Evolutionary conservation across 2,797 vertebrate genomes (phyloP).

Genomic region (Enteromius radiatus): DNA sequence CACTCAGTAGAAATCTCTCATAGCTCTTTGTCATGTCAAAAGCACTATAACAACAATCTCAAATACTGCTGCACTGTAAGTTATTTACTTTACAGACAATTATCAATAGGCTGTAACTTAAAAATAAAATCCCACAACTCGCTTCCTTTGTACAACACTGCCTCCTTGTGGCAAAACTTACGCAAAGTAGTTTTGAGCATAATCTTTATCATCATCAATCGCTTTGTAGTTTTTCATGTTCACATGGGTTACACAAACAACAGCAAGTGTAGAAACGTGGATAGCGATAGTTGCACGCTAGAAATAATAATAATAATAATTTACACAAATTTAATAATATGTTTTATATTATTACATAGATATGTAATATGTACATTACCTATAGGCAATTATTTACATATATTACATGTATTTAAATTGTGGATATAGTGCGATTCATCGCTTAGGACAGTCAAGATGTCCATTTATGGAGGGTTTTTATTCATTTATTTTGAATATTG

Average conservation of each 20-base stretch:
- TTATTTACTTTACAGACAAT: neutral
- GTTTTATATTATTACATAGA: too few species aligned
- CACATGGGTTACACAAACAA: too few species aligned
- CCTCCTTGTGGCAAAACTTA: neutral
- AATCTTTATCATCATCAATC: neutral
- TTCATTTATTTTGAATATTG: neutral
- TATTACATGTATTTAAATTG: too few species aligned
- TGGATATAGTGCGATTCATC: neutral
- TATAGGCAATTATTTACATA: too few species aligned
- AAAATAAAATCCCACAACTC: neutral
- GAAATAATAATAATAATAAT: too few species aligned
- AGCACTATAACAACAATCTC: neutral
- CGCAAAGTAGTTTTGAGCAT: neutral
- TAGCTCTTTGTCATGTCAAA: neutral
- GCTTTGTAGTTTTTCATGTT: neutral
- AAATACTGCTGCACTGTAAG: neutral
- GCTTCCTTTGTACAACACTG: conserved; percentile 14
- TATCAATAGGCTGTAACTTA: neutral
- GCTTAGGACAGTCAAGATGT: neutral
- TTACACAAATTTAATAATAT: too few species aligned
- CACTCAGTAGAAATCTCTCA: neutral
- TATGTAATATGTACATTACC: too few species aligned
- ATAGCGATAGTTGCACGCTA: too few species aligned
- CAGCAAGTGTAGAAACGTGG: too few species aligned
- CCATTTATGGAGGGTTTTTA: neutral